phyloP scores from a whole-genome alignment of 2,888 invertebrate species.

The Chirona hameri region DNA sequence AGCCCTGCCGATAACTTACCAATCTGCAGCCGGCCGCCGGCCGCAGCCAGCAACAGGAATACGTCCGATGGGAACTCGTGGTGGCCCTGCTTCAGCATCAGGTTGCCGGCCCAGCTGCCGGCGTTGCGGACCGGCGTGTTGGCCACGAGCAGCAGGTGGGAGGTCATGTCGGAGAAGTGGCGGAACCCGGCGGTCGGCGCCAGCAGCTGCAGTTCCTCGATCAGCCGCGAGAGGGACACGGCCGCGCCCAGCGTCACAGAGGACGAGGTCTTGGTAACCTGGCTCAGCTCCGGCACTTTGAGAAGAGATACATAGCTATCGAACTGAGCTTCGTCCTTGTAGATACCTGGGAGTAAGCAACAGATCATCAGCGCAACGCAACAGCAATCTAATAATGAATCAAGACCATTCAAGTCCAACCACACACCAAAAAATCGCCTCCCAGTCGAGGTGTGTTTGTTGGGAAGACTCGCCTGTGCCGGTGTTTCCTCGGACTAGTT shows the following conservation, averaged over 20 bases:
- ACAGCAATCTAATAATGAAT: too few relatives aligned
- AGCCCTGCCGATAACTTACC: constrained; percentile 31
- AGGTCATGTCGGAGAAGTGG: not conserved
- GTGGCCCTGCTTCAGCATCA: constrained; percentile 46
- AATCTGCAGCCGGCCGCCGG: constrained; percentile 38
- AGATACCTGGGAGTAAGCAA: not conserved
- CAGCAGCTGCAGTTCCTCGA: not conserved
- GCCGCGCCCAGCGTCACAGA: not conserved
- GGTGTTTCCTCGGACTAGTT: not conserved
- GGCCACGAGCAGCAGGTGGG: not conserved
- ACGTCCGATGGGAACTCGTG: constrained; percentile 48
- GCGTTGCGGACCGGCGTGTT: constrained; percentile 38
- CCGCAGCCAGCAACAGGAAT: constrained; percentile 40
- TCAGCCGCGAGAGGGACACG: not conserved
- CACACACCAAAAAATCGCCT: too few relatives aligned
- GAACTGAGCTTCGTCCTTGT: not conserved
- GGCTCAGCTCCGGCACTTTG: not conserved
- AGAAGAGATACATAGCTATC: not conserved
- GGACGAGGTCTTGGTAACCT: not conserved
- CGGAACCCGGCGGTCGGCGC: not conserved
- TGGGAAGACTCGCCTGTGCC: not conserved
- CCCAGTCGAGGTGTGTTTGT: too few relatives aligned
- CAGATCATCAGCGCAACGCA: too few relatives aligned
- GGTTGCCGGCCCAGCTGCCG: constrained; percentile 47
- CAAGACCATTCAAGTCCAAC: too few relatives aligned